Evolutionary conservation across 2,797 vertebrate species (phyloP), one percentile per base, ranked within the genome.

Genomic region (Myripristis jacobus): DNA sequence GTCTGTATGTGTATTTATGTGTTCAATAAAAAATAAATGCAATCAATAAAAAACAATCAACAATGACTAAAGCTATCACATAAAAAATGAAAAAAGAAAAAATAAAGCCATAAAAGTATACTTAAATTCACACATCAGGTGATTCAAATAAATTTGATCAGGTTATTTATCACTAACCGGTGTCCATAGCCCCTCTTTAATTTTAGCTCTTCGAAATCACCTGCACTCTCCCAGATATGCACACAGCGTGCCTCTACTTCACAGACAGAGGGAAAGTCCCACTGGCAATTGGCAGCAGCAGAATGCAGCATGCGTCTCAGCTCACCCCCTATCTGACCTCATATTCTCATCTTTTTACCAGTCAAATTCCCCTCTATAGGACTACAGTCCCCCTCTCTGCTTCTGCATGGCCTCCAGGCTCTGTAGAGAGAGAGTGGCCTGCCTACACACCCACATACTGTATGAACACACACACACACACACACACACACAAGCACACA

Each of bases 241-340:
- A 70, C 36, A 57, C 55, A 46, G n/a, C 29, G 15, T 22, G 6
- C 12, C 1, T 44, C 29, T 21, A 6, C 61, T 31, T 51, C 34
- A 36, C 54, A 61, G 11, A 68, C 8, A n/a, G 34, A 58, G 9
- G 2, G 52, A 59, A 63, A 22, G 51, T 59, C 46, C 66, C 15
- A 8, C 6, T 65, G 27, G 70, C 60, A 66, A 34, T 31, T 58
- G 63, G 41, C 54, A 58, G 46, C 36, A 68, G 55, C 51, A 34
- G 47, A 72, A 52, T 56, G 18, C 19, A 48, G 12, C 27, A 18
- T 31, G 16, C 47, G 58, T 15, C 41, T 70, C 25, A 1, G 11
- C 44, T 60, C 34, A 61, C 48, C 43, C 53, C 24, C 58, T 34
- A 63, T 12, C 16, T 78, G 80, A 79, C 70, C 70, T 78, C 60